Conservation (phyloP, 2,113 vertebrate species). For the Mastomys natalensis region DNA sequence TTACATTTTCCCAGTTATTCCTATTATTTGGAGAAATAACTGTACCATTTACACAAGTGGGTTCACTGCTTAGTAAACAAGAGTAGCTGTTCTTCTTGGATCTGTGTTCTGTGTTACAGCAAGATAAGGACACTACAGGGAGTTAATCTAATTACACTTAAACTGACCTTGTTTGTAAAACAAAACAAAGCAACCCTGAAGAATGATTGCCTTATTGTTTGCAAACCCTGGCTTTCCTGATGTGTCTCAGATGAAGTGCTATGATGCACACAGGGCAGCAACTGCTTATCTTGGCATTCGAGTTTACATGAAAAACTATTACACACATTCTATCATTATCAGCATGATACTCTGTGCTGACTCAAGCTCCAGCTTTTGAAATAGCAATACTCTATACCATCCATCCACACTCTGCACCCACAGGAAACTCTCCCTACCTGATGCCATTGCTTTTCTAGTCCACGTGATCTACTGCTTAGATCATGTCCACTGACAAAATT, state of each 20-base stretch:
- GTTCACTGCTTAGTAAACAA: constrained; percentile 55
- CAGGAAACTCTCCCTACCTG: background rate
- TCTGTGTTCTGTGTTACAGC: constrained; percentile 55
- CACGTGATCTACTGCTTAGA: background rate
- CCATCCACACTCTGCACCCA: background rate
- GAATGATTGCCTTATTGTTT: constrained; percentile 58
- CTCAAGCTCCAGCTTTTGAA: constrained; percentile 62
- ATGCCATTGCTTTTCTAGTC: background rate
- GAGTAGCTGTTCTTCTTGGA: constrained; percentile 47
- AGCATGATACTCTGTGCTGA: constrained; percentile 34
- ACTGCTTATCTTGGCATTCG: constrained; percentile 65
- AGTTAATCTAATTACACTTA: constrained; percentile 72
- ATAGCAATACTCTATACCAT: background rate
- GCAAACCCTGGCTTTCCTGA: constrained; percentile 53
- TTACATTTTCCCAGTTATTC: background rate
- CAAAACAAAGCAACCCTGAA: background rate
- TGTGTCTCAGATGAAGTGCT: constrained; percentile 39
- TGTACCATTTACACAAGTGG: constrained; percentile 33
- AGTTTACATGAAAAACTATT: constrained; percentile 47
- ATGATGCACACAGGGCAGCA: background rate
- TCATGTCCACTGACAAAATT: background rate
- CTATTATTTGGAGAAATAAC: constrained; percentile 20
- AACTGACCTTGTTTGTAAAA: constrained; percentile 71
- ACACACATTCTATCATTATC: constrained; percentile 57
- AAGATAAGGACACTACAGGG: constrained; percentile 65